Evolutionary conservation across 2,888 invertebrate species (phyloP).

Genomic region (Halocaridina rubra): DNA sequence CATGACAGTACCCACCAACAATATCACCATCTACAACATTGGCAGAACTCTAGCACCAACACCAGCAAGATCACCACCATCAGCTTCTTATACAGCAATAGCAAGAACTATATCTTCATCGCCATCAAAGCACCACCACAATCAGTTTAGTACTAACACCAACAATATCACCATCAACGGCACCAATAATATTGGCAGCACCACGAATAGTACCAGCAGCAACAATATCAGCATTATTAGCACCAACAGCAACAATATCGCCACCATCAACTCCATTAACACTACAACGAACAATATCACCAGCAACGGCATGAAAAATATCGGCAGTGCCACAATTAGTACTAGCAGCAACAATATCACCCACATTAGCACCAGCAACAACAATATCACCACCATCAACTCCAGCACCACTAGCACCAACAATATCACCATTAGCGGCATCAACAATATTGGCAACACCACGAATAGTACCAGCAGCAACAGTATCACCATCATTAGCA

Average conservation of each 20-base stretch:
- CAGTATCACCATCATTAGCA: constrained; percentile 1
- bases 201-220: constrained; percentile 10
- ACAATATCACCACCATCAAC: background rate
- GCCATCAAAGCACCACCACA: too few relatives aligned
- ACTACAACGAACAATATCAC: constrained; percentile 18
- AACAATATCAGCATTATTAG: background rate
- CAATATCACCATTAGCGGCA: background rate
- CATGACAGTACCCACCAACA: too few relatives aligned
- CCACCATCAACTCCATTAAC: background rate
- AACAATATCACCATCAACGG: too few relatives aligned
- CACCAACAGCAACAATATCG: constrained; percentile 9
- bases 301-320: too few relatives aligned
- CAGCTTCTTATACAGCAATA: too few relatives aligned
- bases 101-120: too few relatives aligned
- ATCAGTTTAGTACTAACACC: too few relatives aligned
- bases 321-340: background rate
- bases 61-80: too few relatives aligned
- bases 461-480: constrained; percentile 10
- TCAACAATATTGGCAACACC: constrained; percentile 1
- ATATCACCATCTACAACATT: too few relatives aligned
- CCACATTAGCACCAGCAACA: constrained; percentile 14
- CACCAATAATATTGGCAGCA: background rate
- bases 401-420: constrained; percentile 6
- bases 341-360: background rate
- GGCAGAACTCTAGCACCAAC: too few relatives aligned